Percentiles rank a stretch among this genome's conserved stretches.
Evolutionary conservation across 2,888 invertebrate genomes (phyloP).

Genomic region (Anticlea derivata): DNA sequence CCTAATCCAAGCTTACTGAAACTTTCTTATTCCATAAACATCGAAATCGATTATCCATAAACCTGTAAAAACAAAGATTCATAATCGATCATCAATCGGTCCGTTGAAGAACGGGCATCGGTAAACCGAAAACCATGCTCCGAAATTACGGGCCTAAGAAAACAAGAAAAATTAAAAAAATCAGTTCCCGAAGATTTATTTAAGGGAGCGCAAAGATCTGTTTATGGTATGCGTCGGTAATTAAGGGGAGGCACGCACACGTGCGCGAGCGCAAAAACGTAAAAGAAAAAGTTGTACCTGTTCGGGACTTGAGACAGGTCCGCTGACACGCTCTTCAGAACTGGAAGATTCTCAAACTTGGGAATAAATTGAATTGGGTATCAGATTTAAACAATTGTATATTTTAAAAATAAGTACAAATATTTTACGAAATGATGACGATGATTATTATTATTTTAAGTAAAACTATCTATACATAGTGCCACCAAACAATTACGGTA

Average conservation of each 20-base stretch:
- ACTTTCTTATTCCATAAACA: constrained; percentile 54
- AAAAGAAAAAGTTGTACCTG: constrained; percentile 79
- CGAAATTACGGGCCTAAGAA: constrained; percentile 77
- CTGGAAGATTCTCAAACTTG: constrained; percentile 62
- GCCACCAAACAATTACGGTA: too few species aligned
- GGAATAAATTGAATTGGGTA: too few species aligned
- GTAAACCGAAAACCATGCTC: constrained; percentile 73
- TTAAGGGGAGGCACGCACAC: constrained; percentile 81
- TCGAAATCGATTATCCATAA: constrained; percentile 59
- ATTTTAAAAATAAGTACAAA: too few species aligned
- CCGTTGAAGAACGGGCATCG: constrained; percentile 54
- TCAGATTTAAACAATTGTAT: too few species aligned
- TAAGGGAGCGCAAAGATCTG: constrained; percentile 84
- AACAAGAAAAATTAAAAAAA: constrained; percentile 56
- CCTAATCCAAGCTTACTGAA: constrained; percentile 37
- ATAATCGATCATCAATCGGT: constrained; percentile 70
- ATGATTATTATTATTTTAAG: too few species aligned
- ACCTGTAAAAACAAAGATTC: constrained; percentile 76
- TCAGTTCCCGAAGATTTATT: constrained; percentile 75
- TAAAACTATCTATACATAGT: too few species aligned
- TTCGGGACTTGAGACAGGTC: constrained; percentile 77
- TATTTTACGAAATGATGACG: too few species aligned
- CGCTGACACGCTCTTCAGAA: constrained; percentile 73
- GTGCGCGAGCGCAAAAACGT: constrained; percentile 79
- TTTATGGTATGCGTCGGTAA: constrained; percentile 84